Percentiles rank a stretch among this genome's conserved stretches.
Evolutionary conservation across 2,113 vertebrate species (phyloP).

Genomic region (Puffinus mauretanicus): DNA sequence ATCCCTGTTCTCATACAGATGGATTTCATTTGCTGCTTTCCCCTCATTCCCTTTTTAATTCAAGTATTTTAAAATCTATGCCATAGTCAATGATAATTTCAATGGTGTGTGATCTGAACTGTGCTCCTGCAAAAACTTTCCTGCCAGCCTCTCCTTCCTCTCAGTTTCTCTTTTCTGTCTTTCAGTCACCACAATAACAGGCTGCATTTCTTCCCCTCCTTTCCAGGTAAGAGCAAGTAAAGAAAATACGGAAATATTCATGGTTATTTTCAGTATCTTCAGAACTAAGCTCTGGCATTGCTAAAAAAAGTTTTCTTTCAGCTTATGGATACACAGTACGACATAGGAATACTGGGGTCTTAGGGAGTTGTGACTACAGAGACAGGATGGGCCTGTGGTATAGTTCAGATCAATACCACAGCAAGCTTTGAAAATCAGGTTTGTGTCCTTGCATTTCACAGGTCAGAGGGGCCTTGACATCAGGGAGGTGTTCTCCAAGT

Average conservation of each 20-base stretch:
- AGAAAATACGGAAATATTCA: neutral
- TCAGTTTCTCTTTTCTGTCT: neutral
- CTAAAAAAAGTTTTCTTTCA: neutral
- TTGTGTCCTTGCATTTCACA: neutral
- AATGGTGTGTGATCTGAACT: neutral
- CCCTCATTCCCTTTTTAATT: conserved; percentile 1
- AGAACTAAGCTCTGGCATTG: neutral
- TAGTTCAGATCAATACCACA: neutral
- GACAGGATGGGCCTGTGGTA: neutral
- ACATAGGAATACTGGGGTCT: neutral
- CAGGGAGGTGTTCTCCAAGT: neutral
- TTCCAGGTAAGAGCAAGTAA: neutral
- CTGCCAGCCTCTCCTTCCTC: neutral
- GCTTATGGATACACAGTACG: neutral
- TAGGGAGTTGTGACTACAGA: neutral
- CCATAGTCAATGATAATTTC: neutral
- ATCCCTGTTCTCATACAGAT: conserved; percentile 26
- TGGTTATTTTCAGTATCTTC: neutral
- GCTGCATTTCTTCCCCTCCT: neutral
- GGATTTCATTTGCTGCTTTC: conserved; percentile 50
- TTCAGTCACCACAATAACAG: neutral
- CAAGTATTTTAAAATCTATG: neutral
- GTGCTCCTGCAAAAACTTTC: neutral
- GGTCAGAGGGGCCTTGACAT: neutral
- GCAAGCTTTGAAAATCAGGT: neutral